These are phyloP conservation scores for Notarius quadriscutis DNA, from an alignment of 2,113 vertebrate species.

Conservation along the genomic window DNA sequence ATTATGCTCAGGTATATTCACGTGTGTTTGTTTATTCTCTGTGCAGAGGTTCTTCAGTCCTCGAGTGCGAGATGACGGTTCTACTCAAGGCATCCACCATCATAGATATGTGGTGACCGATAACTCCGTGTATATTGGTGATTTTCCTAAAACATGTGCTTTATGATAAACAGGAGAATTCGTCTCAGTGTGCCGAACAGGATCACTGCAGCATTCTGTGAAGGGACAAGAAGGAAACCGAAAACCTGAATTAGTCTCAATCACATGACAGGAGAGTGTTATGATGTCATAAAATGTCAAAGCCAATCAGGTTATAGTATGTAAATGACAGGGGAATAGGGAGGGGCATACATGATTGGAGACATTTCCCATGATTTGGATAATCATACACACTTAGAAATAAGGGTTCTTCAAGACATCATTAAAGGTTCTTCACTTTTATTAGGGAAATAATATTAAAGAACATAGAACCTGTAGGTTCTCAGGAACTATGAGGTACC, in stretches of 20 bases:
- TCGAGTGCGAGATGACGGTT: constrained; percentile 78
- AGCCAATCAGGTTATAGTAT: background rate
- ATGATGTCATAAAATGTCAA: background rate
- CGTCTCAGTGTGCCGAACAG: background rate
- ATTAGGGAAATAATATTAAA: background rate
- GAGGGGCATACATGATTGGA: too few species aligned
- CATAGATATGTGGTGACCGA: constrained; percentile 97
- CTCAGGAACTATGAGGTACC: too few species aligned
- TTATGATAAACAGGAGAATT: background rate
- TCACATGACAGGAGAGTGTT: background rate
- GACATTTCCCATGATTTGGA: too few species aligned
- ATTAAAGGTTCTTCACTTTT: too few species aligned
- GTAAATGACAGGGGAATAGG: too few species aligned
- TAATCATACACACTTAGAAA: too few species aligned
- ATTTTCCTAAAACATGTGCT: background rate
- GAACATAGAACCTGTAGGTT: background rate
- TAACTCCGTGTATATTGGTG: constrained; percentile 86
- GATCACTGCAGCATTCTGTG: too few species aligned
- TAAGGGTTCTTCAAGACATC: too few species aligned
- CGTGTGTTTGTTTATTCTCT: constrained; percentile 42
- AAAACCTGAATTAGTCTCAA: too few species aligned
- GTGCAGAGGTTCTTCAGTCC: constrained; percentile 89
- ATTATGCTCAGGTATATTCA: background rate
- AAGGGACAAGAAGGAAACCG: too few species aligned
- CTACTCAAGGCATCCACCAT: constrained; percentile 81